Base-by-base conservation (phyloP, 2,797 vertebrate species). In the Pseudomugil tenellus region DNA sequence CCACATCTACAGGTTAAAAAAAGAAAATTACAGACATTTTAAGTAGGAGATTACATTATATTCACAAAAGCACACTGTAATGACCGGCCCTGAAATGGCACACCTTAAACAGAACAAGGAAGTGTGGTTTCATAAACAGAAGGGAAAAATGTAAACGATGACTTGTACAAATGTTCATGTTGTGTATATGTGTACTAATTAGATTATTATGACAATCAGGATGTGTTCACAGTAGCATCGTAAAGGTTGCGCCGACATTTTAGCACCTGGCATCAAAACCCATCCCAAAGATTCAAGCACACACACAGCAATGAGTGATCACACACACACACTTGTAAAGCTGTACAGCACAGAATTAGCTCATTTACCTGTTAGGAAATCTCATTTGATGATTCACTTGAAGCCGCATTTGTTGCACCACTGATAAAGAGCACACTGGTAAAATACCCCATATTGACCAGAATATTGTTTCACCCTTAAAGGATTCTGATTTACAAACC, bases 181-280 rank as follows among this genome's bases (percentile, higher is more conserved):
- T 61, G 43, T 77, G 25, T 77, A 54, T 43, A 16, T 79, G 67
- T 77, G 63, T 79, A 74, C 35, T 66, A 63, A 64, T 62, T 41
- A 65, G 56, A 85, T 83, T 70, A 73, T 85, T 71, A 78, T 85
- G 92, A 93, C 92, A 93, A 93, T 93, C 91, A 91, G 86, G 86
- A 85, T 84, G 84, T 87, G 87, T 81, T 63, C 31, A 17, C 74
- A 43, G 78, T 80, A 80, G 76, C 85, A 78, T 80, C 79, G 41
- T 28, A 58, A 52, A 71, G 65, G 68, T 71, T 55, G 72, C 74
- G 68, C 49, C n/a, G 67, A 56, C 32, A 49, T 72, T 70, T 63
- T 41, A 63, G 60, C 77, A 62, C 63, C 77, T 72, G 61, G 66
- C 72, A 55, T 85, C 60, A 64, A 26, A 67, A 74, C 64, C 74